Conservation (phyloP, 2,113 vertebrate species). For the Clupea harengus region DNA sequence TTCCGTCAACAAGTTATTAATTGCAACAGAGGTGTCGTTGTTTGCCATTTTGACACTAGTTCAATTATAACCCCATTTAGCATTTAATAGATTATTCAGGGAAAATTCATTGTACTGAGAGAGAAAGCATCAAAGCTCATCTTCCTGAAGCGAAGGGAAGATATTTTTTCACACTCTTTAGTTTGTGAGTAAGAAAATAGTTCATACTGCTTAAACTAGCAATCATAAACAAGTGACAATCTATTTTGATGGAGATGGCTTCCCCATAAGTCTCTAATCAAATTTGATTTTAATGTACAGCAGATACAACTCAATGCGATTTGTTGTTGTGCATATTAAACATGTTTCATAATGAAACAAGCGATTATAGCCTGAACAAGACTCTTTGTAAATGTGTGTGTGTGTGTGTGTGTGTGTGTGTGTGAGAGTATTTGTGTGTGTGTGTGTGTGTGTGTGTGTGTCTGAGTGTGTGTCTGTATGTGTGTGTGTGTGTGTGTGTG, state of each 20-base stretch:
- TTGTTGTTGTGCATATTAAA: conserved; percentile 50
- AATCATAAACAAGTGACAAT: conserved; percentile 59
- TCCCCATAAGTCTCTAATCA: neutral
- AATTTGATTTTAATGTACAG: neutral
- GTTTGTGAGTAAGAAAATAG: conserved; percentile 42
- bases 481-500: conserved; percentile 32
- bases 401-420: conserved; percentile 26
- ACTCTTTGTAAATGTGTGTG: neutral
- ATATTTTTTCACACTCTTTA: conserved; percentile 18
- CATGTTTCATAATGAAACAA: conserved; percentile 42
- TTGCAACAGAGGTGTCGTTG: conserved; percentile 98
- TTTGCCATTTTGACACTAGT: conserved; percentile 96
- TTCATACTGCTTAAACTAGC: conserved; percentile 48
- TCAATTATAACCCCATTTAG: conserved; percentile 96
- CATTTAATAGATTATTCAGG: conserved; percentile 81
- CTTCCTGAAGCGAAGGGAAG: conserved; percentile 27
- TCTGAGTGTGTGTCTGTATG: conserved; percentile 26
- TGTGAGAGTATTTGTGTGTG: neutral
- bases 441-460: neutral
- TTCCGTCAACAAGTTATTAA: conserved; percentile 99
- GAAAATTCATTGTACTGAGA: conserved; percentile 71
- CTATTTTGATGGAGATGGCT: conserved; percentile 22
- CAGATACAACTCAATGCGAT: conserved; percentile 2
- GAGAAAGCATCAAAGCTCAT: conserved; percentile 60
- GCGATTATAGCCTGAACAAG: conserved; percentile 33